Percentiles rank a stretch among this genome's conserved stretches.
Conservation (phyloP, 2,888 invertebrate species). For the Tineola bisselliella region DNA sequence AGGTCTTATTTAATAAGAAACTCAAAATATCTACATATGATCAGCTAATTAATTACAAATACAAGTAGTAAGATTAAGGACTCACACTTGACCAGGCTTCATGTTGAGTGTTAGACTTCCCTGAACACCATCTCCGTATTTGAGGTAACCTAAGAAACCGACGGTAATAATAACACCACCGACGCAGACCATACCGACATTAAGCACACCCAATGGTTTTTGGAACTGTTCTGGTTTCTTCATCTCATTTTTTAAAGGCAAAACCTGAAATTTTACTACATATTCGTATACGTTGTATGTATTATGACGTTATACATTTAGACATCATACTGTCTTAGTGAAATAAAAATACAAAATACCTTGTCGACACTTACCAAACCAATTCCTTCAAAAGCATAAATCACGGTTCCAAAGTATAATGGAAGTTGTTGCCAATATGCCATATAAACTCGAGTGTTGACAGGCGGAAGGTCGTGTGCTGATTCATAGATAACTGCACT, state of each 20-base stretch:
- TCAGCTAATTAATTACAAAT: no score
- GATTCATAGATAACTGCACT: constrained; percentile 81
- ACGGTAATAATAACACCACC: constrained; percentile 80
- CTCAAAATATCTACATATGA: no score
- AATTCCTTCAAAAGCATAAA: constrained; percentile 98
- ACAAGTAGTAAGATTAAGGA: constrained; percentile 16
- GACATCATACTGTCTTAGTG: no score
- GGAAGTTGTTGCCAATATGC: constrained; percentile 75
- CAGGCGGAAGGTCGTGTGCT: constrained; percentile 74
- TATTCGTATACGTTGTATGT: no score
- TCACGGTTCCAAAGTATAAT: constrained; percentile 93
- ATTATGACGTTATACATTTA: no score
- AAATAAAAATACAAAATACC: no score
- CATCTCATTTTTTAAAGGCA: constrained; percentile 95
- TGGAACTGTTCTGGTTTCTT: constrained; percentile 79
- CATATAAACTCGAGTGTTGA: constrained; percentile 68
- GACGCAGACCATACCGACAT: constrained; percentile 87
- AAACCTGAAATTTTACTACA: constrained; percentile 72
- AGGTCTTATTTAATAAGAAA: no score
- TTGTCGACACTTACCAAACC: constrained; percentile 72
- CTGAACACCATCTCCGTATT: constrained; percentile 82
- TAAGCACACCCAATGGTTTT: constrained; percentile 84
- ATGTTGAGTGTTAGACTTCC: constrained; percentile 92
- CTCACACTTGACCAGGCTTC: constrained; percentile 69
- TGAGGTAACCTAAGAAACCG: constrained; percentile 88